phyloP scores from a whole-genome alignment of 2,113 vertebrate genomes.

The Riparia riparia region DNA sequence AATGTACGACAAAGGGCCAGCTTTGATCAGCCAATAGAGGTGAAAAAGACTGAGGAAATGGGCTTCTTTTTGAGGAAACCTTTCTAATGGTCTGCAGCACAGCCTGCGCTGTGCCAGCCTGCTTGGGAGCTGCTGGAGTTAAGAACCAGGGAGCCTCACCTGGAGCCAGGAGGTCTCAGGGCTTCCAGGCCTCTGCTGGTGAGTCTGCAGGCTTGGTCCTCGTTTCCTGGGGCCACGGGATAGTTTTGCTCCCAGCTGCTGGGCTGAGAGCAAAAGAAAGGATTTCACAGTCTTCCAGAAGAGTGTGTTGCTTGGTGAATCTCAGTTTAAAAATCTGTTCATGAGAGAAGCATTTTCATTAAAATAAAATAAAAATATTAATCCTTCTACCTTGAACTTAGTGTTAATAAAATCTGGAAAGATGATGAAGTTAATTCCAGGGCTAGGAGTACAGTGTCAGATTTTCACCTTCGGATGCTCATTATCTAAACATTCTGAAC shows the following conservation, averaged over 20 bases:
- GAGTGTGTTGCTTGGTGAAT: background rate
- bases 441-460: background rate
- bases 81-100: background rate
- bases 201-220: background rate
- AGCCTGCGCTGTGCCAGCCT: fast-evolving
- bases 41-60: background rate
- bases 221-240: background rate
- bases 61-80: background rate
- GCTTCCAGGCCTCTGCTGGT: background rate
- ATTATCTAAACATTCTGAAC: background rate
- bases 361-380: background rate
- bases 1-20: background rate
- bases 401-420: background rate
- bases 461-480: background rate
- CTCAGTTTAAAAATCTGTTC: background rate
- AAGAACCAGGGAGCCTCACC: background rate
- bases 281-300: background rate
- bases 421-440: background rate
- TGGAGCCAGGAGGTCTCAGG: background rate
- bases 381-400: background rate
- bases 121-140: background rate
- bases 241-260: background rate
- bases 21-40: background rate
- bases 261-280: background rate
- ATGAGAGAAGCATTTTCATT: background rate